Evolutionary conservation across 2,113 vertebrate genomes (phyloP), one percentile per base, ranked within the genome.

Genomic region (Gallinago undulata): DNA sequence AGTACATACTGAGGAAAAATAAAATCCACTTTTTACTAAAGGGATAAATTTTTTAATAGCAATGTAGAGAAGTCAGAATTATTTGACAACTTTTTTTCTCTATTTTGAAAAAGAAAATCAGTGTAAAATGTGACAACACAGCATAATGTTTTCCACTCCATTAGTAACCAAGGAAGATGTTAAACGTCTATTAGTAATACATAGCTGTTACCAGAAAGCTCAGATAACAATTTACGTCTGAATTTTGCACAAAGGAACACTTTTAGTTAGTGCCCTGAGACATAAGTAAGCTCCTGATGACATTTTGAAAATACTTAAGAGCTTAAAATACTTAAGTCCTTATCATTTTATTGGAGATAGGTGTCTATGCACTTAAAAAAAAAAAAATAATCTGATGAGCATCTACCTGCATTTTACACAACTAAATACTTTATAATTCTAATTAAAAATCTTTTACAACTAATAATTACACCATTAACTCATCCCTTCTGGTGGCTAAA

Each of bases 381-480:
- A 80, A 72, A 77, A 63, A 82, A 56, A 63, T 18, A 47, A 7
- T 3, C 25, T 60, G 30, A 56, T 47, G 37, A 84, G 4, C 77
- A 82, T 68, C 62, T 95, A 95, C 35, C 43, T 92, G 19, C 45
- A 79, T 79, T 63, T 94, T 94, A 68, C 45, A 69, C 13, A 76
- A 28, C 87, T 60, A 93, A 93, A 95, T 79, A 62, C 19, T 82
- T 95, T 78, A 81, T 64, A 84, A 72, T 82, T 94, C 48, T 89
- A 93, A 94, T 90, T 89, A 90, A 75, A 96, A 94, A 64, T 93
- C 18, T 94, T 95, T 89, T 82, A 63, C 83, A 94, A 84, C 79
- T 96, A 96, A 97, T 96, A 96, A 96, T 96, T 89, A 94, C 30
- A 57, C 14, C 37, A 89, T 95, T 94, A 95, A 91, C 75, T 92